phyloP scores from a whole-genome alignment of 2,113 vertebrate genomes.

The Vulpes vulpes region DNA sequence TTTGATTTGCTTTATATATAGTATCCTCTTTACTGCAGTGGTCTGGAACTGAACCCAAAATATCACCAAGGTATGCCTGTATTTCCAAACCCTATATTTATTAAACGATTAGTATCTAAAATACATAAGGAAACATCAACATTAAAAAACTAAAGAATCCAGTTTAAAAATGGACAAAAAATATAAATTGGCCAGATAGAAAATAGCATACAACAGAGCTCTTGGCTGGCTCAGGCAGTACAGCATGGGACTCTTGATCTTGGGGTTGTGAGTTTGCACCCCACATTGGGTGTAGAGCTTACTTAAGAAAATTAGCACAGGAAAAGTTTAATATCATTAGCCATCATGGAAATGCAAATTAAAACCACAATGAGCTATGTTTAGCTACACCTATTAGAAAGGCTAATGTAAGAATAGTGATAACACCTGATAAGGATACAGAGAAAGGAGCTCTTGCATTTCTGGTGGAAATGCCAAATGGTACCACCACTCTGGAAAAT shows the following conservation, averaged over 20 bases:
- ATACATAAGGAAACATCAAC: not conserved
- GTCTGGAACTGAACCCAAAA: not conserved
- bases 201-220: not conserved
- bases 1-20: not conserved
- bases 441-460: not conserved
- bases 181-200: not conserved
- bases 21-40: not conserved
- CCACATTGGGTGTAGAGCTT: not conserved
- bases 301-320: not conserved
- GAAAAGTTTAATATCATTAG: not conserved
- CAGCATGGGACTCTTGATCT: not conserved
- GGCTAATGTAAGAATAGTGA: not conserved
- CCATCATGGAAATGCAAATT: not conserved
- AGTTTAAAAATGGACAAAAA: not conserved
- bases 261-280: not conserved
- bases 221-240: not conserved
- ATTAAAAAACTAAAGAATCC: not conserved
- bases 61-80: too few species aligned
- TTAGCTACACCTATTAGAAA: not conserved
- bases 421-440: not conserved
- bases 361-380: not conserved
- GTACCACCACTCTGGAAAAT: not conserved
- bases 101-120: not conserved
- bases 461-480: not conserved
- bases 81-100: not conserved